Percentiles rank a stretch among this genome's conserved stretches.
Evolutionary conservation across 1,140 invertebrate genomes (phyloP).

Genomic region (Plectus sambesii): DNA sequence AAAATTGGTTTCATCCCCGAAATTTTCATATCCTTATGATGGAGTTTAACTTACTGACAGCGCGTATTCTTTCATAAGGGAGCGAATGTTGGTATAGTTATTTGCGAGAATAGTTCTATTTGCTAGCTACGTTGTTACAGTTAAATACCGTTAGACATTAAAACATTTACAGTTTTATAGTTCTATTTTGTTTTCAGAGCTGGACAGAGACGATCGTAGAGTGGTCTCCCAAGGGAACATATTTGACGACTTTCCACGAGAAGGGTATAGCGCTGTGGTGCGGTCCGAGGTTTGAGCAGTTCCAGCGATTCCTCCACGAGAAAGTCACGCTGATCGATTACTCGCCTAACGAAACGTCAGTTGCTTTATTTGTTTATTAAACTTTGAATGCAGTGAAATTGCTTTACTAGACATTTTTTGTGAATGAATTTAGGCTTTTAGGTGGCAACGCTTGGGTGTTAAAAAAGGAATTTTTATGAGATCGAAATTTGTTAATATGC

Average conservation of each 20-base stretch:
- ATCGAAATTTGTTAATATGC: too few species aligned
- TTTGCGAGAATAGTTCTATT: too few species aligned
- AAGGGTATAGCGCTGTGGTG: slow-evolving; percentile 93
- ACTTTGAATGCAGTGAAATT: slow-evolving; percentile 4
- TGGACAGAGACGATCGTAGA: slow-evolving; percentile 90
- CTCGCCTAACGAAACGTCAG: slow-evolving; percentile 82
- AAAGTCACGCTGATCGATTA: slow-evolving; percentile 91
- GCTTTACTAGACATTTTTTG: background rate
- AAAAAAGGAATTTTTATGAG: too few species aligned
- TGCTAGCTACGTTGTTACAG: slow-evolving; percentile 5
- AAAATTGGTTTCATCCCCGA: background rate
- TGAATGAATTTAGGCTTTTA: slow-evolving; percentile 20
- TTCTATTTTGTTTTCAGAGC: slow-evolving; percentile 52
- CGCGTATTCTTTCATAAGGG: background rate
- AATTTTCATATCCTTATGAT: background rate
- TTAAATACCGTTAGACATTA: slow-evolving; percentile 2
- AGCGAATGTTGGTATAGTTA: too few species aligned
- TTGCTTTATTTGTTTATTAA: slow-evolving; percentile 16
- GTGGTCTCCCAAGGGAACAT: slow-evolving; percentile 94
- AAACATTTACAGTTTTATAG: slow-evolving; percentile 5
- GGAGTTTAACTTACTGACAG: background rate
- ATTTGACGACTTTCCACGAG: slow-evolving; percentile 85
- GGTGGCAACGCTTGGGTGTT: too few species aligned
- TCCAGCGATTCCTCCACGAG: slow-evolving; percentile 76
- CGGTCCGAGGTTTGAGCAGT: slow-evolving; percentile 77